A percentile compares a stretch with the other conserved stretches of the same genome.
Conservation (phyloP, 2,113 vertebrate genomes). For the Forbesichthys papilliferus region DNA sequence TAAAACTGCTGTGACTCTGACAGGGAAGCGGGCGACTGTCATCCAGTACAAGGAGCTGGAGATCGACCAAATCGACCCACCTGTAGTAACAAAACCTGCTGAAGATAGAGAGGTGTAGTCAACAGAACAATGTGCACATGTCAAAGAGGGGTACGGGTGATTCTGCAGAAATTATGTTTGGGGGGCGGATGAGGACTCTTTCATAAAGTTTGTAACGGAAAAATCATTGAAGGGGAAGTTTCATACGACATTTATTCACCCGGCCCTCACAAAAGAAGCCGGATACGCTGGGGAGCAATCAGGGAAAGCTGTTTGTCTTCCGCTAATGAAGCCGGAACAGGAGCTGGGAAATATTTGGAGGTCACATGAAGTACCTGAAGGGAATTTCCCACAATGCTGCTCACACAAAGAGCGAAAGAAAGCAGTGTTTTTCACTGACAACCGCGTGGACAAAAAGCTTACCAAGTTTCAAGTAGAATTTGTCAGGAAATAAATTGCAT, state of each 20-base stretch:
- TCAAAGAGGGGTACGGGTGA: constrained; percentile 17
- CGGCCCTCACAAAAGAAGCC: constrained; percentile 51
- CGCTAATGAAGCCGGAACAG: constrained; percentile 61
- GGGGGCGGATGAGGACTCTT: constrained; percentile 27
- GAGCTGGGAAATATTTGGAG: constrained; percentile 49
- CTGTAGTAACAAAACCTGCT: constrained; percentile 6
- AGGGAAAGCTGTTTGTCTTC: constrained; percentile 61
- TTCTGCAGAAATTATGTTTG: constrained; percentile 32
- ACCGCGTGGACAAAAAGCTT: too few relatives aligned
- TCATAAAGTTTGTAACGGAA: constrained; percentile 65
- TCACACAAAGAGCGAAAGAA: background rate
- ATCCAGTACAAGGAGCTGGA: constrained; percentile 16
- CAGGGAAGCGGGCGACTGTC: constrained; percentile 36
- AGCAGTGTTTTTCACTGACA: background rate
- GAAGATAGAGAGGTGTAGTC: constrained; percentile 3
- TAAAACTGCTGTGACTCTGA: constrained; percentile 41
- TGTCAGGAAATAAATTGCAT: too few relatives aligned
- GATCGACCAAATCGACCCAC: background rate
- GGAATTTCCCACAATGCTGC: constrained; percentile 13
- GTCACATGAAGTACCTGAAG: constrained; percentile 34
- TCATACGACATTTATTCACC: constrained; percentile 42
- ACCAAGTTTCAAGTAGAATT: too few relatives aligned
- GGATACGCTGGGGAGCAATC: constrained; percentile 67
- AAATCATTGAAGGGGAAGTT: constrained; percentile 61
- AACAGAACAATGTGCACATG: background rate